These are phyloP conservation scores for Lasiommata megera DNA, from an alignment of 2,888 invertebrate genomes.

Conservation along the genomic window DNA sequence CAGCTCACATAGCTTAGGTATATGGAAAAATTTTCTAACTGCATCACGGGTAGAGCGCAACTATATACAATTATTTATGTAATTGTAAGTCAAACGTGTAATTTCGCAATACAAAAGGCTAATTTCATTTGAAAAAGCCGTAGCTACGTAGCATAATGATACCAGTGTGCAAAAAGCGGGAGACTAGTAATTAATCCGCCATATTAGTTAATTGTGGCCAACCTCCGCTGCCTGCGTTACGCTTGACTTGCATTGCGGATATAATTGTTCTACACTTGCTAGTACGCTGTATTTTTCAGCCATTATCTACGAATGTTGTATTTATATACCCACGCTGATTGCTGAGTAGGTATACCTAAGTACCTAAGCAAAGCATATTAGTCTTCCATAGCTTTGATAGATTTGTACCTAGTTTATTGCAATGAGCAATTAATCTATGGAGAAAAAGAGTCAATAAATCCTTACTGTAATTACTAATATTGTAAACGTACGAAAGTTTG, in stretches of 20 bases:
- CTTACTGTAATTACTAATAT: no score
- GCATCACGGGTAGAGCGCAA: slow-evolving; percentile 21
- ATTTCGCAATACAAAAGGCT: slow-evolving; percentile 11
- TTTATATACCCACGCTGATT: background rate
- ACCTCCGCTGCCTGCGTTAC: slow-evolving; percentile 37
- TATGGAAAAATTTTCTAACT: background rate
- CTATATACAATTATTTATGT: background rate
- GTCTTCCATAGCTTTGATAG: no score
- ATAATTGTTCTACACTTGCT: slow-evolving; percentile 36
- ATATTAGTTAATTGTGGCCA: slow-evolving; percentile 62
- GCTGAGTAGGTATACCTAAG: background rate
- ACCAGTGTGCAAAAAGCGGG: slow-evolving; percentile 26
- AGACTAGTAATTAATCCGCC: slow-evolving; percentile 60
- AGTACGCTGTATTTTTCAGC: background rate
- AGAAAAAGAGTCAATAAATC: no score
- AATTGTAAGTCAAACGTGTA: slow-evolving; percentile 13
- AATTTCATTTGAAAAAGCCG: slow-evolving; percentile 16
- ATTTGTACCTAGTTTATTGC: no score
- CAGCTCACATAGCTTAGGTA: no score
- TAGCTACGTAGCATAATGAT: slow-evolving; percentile 19
- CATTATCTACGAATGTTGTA: background rate
- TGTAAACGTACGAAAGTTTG: no score
- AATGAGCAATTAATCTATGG: no score
- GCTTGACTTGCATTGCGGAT: slow-evolving; percentile 40
- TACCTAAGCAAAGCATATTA: no score